A percentile compares a stretch with the other conserved stretches of the same genome.
phyloP scores from a whole-genome alignment of 2,113 vertebrate species.

The Baryphthengus martii region DNA sequence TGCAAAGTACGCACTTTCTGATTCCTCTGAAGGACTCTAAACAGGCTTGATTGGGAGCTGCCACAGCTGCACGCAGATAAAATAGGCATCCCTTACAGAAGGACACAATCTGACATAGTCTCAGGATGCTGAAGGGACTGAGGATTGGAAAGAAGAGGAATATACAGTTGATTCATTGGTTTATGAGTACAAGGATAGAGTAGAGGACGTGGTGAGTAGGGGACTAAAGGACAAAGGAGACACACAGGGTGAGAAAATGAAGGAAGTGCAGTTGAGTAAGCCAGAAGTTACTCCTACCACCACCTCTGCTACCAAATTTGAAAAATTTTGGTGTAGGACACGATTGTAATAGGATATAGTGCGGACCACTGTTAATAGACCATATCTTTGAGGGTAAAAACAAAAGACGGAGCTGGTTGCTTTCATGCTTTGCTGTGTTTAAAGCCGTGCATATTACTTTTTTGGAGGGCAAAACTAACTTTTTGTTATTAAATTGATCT shows the following conservation, averaged over 20 bases:
- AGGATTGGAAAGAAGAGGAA: not conserved
- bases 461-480: not conserved
- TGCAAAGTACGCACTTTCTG: not conserved
- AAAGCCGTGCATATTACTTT: not conserved
- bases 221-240: not conserved
- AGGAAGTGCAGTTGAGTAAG: not conserved
- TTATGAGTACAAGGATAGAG: not conserved
- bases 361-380: accelerated
- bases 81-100: not conserved
- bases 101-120: not conserved
- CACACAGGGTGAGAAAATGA: not conserved
- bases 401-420: not conserved
- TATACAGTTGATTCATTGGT: not conserved
- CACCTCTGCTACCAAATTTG: not conserved
- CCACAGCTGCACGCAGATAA: not conserved
- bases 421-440: not conserved
- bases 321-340: not conserved
- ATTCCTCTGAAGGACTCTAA: not conserved
- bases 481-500: not conserved
- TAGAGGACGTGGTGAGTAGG: not conserved
- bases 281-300: not conserved
- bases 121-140: not conserved
- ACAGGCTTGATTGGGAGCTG: not conserved
- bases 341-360: not conserved
- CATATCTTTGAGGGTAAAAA: not conserved